phyloP scores from a whole-genome alignment of 2,113 vertebrate genomes.

The Pituophis catenifer region DNA sequence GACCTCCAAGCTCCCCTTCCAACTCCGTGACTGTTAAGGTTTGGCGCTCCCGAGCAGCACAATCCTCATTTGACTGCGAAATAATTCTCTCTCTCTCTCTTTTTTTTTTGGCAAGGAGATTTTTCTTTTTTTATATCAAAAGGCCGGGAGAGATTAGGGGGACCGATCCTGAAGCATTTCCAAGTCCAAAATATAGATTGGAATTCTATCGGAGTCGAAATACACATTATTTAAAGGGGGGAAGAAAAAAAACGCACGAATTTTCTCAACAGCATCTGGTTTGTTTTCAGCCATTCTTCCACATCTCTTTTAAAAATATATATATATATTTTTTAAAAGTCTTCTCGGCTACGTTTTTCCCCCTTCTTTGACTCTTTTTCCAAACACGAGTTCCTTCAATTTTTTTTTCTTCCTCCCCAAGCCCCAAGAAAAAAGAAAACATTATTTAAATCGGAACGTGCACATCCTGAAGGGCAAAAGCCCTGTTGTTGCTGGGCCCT shows the following conservation, averaged over 20 bases:
- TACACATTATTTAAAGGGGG: not conserved
- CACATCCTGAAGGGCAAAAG: not conserved
- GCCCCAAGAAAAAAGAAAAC: not conserved
- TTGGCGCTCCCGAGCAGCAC: no score
- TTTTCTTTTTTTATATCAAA: not conserved
- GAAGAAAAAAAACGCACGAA: no score
- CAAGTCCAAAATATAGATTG: not conserved
- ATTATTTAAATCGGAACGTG: not conserved
- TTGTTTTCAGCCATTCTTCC: not conserved
- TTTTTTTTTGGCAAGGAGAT: not conserved
- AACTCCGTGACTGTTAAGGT: no score
- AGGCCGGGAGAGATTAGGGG: not conserved
- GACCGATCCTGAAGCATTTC: not conserved
- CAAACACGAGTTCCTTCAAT: not conserved
- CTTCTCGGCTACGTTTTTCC: rapidly evolving
- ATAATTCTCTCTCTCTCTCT: not conserved
- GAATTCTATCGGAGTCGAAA: not conserved
- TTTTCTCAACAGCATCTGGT: not conserved
- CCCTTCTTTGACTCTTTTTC: not conserved
- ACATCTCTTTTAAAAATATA: not conserved
- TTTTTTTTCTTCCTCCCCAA: no score
- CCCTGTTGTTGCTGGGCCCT: not conserved
- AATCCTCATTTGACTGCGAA: not conserved
- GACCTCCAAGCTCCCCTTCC: no score
- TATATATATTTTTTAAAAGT: not conserved